Percentiles rank a stretch among this genome's conserved stretches.
These are phyloP conservation scores for Cotesia vestalis DNA, from an alignment of 1,140 invertebrate species.

Conservation along the genomic window DNA sequence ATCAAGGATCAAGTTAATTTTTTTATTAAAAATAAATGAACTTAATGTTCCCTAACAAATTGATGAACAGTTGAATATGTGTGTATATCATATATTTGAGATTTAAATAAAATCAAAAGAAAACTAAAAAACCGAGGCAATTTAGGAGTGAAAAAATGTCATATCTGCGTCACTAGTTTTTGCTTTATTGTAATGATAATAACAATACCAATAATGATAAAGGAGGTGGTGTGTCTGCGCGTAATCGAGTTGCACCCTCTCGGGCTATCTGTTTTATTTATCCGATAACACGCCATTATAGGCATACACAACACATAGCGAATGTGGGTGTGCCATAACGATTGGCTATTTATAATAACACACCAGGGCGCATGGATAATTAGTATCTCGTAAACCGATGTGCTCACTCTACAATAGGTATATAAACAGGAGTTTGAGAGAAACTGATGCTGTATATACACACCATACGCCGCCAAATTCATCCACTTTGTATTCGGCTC, in stretches of 20 bases:
- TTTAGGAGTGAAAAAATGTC: conserved; percentile 13
- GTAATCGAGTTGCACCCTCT: conserved; percentile 56
- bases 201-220: conserved; percentile 32
- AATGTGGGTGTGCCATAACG: conserved; percentile 62
- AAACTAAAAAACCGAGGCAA: no score
- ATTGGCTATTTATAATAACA: conserved; percentile 67
- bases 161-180: conserved; percentile 29
- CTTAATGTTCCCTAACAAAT: no score
- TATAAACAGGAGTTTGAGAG: neutral
- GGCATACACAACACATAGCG: conserved; percentile 50
- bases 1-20: no score
- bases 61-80: no score
- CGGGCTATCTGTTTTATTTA: conserved; percentile 63
- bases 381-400: conserved; percentile 60
- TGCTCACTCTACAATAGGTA: conserved; percentile 26
- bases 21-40: no score
- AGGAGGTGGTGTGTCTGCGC: conserved; percentile 45
- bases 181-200: conserved; percentile 24
- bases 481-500: no score
- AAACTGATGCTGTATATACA: neutral
- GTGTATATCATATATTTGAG: no score
- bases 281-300: conserved; percentile 66
- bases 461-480: no score
- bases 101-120: no score
- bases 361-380: conserved; percentile 61